These are phyloP conservation scores for Thecocarcelia acutangulata DNA, from an alignment of 2,888 invertebrate species.

Conservation along the genomic window DNA sequence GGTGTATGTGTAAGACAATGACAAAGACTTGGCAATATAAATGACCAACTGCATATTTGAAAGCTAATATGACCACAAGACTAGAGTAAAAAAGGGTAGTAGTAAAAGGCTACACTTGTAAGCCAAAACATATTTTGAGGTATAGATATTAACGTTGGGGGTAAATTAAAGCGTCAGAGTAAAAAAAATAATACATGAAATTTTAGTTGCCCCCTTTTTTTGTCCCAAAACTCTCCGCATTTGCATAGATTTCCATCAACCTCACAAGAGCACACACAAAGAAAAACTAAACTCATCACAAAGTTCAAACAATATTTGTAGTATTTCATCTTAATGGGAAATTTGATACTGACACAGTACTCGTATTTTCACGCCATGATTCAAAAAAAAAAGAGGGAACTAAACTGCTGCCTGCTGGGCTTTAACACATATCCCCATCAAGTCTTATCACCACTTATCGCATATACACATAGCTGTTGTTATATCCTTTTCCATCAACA, in stretches of 20 bases:
- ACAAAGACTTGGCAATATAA: background rate
- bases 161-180: background rate
- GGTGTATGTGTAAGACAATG: constrained; percentile 16
- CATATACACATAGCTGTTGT: background rate
- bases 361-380: constrained; percentile 43
- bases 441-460: background rate
- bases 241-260: background rate
- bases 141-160: constrained; percentile 16
- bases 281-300: constrained; percentile 34
- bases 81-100: too few species aligned
- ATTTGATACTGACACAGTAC: constrained; percentile 42
- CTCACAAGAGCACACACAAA: background rate
- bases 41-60: background rate
- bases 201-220: constrained; percentile 1
- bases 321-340: constrained; percentile 43
- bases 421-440: background rate
- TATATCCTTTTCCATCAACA: constrained; percentile 71
- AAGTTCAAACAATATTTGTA: constrained; percentile 11
- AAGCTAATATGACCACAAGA: constrained; percentile 35
- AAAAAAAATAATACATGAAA: background rate
- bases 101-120: background rate
- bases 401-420: constrained; percentile 49
- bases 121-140: background rate
- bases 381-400: background rate
- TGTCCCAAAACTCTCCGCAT: background rate